Conservation (phyloP, 1,140 invertebrate genomes). For the Vanessa tameamea region DNA sequence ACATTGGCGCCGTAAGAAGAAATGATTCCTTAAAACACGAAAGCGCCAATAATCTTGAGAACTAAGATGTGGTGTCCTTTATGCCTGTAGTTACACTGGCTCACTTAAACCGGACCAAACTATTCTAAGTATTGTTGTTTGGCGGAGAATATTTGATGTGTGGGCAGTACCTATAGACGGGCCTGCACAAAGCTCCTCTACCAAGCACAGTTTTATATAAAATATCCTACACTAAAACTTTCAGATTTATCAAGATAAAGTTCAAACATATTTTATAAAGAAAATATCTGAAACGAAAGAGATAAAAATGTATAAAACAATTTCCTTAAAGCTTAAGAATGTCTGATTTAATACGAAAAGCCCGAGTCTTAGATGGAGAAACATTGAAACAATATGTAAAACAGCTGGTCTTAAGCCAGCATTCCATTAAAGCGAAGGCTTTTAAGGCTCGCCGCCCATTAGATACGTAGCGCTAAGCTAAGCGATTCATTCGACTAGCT, state of each 20-base stretch:
- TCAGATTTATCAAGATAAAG: not conserved
- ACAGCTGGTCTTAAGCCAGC: slow-evolving; percentile 18
- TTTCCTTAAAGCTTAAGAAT: slow-evolving; percentile 10
- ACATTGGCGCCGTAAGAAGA: too few species aligned
- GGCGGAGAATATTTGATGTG: too few species aligned
- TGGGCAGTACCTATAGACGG: too few species aligned
- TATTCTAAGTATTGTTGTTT: too few species aligned
- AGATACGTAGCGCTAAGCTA: not conserved
- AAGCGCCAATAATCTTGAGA: too few species aligned
- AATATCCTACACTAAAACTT: not conserved
- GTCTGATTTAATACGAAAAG: slow-evolving; percentile 19
- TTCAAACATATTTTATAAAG: not conserved
- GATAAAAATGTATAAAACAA: slow-evolving; percentile 12
- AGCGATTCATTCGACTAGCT: not conserved
- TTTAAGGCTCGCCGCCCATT: not conserved
- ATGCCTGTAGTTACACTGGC: too few species aligned
- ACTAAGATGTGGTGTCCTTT: too few species aligned
- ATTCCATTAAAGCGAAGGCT: slow-evolving; percentile 1
- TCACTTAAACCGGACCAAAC: too few species aligned
- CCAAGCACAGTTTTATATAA: not conserved
- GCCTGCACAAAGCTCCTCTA: too few species aligned
- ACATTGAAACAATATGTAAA: slow-evolving; percentile 29
- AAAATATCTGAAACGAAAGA: not conserved
- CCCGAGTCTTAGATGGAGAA: slow-evolving; percentile 9
- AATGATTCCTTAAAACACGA: too few species aligned